Evolutionary conservation across 2,113 vertebrate genomes (phyloP), one percentile per base, ranked within the genome.

Genomic region (Phylloscopus trochilus): DNA sequence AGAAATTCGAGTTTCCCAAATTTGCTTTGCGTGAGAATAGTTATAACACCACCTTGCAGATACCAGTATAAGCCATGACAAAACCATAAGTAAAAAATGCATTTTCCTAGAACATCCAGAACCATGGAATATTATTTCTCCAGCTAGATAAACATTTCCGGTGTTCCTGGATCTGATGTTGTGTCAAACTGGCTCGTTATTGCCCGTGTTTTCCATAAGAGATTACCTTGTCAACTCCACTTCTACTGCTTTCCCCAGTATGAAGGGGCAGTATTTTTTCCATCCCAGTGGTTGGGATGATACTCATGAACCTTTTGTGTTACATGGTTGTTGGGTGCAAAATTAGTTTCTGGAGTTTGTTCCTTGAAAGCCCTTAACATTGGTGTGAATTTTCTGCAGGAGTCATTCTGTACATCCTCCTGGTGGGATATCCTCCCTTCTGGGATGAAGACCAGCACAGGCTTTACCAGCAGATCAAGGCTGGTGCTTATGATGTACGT

Each of bases 401-500:
- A 94, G 99, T 99, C 84, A 99, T 99, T 97, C 98, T 99, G 60
- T 99, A 99, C 89, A 99, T 99, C 88, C 98, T 99, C 24, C 97
- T 99, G 97, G 99, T 99, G 96, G 99, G 99, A 37, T 99, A 99
- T 86, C 99, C 99, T 83, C 99, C 99, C 2, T 99, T 99, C 97
- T 99, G 99, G 99, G 99, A 99, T 96, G 99, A 99, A 97, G 99
- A 99, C 97, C 99, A 99, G 89, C 99, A 99, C 93, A 98, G 99
- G 88, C 99, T 99, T 52, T 99, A 99, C 80, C 99, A 99, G 96
- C 99, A 99, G 96, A 99, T 99, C 97, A 99, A 99, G 96, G 99
- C 99, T 85, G 99, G 99, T 78, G 99, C 99, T 69, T 99, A 99
- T 85, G 99, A 99, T 94, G 99, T 99, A 98, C 84, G 98, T 97